Conservation (phyloP, 2,797 vertebrate genomes). For the Enteromius fasciolatus region DNA sequence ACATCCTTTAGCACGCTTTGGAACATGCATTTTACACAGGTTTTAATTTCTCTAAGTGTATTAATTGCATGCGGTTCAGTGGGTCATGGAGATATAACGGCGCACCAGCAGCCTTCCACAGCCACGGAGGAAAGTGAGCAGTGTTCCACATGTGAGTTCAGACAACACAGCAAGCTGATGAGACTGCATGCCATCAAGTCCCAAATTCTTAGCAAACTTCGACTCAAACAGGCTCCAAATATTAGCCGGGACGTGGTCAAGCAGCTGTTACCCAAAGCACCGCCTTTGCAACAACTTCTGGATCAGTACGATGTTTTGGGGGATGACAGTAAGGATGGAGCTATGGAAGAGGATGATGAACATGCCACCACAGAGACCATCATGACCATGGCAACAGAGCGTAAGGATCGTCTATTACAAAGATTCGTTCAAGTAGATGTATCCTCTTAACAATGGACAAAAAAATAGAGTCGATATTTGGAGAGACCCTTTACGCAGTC, state of each 20-base stretch:
- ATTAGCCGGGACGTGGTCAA: conserved; percentile 95
- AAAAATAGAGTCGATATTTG: conserved; percentile 3
- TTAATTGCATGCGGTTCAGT: conserved; percentile 83
- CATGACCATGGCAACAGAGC: conserved; percentile 93
- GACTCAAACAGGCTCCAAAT: conserved; percentile 95
- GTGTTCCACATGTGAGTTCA: conserved; percentile 91
- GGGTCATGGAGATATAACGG: conserved; percentile 82
- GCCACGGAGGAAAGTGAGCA: conserved; percentile 79
- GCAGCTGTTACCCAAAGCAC: conserved; percentile 95
- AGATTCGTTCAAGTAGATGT: conserved; percentile 2
- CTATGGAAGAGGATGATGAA: conserved; percentile 93
- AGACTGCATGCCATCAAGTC: conserved; percentile 95
- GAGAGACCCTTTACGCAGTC: conserved; percentile 38
- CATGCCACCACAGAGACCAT: conserved; percentile 94
- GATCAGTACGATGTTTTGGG: conserved; percentile 97
- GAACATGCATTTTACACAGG: conserved; percentile 84
- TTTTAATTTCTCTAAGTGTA: conserved; percentile 82
- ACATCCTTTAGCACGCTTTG: conserved; percentile 64
- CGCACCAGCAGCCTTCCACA: conserved; percentile 79
- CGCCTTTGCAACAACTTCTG: conserved; percentile 94
- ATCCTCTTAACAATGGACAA: conserved; percentile 4
- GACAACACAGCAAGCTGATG: conserved; percentile 93
- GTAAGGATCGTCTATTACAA: conserved; percentile 77
- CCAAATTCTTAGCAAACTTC: conserved; percentile 97
- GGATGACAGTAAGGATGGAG: conserved; percentile 89